phyloP scores from a whole-genome alignment of 2,888 invertebrate genomes.

The Eupithecia inturbata region DNA sequence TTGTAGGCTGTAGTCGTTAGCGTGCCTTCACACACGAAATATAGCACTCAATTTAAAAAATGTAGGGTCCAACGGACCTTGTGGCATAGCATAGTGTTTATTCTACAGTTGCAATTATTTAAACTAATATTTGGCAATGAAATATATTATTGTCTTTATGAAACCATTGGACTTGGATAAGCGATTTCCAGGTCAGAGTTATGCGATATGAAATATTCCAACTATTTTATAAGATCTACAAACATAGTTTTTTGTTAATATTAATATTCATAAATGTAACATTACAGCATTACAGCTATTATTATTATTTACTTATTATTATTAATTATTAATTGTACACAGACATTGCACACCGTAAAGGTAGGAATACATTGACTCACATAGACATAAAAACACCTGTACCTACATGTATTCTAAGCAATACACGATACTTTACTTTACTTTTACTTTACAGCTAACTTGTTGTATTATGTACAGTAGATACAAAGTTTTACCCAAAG shows the following conservation, averaged over 20 bases:
- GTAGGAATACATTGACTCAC: too few relatives aligned
- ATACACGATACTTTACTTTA: too few relatives aligned
- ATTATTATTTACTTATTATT: too few relatives aligned
- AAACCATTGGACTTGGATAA: background rate
- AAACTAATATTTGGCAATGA: background rate
- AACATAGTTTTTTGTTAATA: background rate
- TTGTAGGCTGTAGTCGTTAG: conserved; percentile 76
- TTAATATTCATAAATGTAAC: background rate
- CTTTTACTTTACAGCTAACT: too few relatives aligned
- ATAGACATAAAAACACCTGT: too few relatives aligned
- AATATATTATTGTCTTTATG: background rate
- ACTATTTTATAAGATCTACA: background rate
- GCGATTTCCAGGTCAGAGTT: background rate
- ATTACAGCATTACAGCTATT: too few relatives aligned
- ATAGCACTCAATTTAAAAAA: conserved; percentile 61
- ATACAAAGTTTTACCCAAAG: too few relatives aligned
- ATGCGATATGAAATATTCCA: background rate
- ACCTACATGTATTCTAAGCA: too few relatives aligned
- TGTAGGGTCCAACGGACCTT: conserved; percentile 29
- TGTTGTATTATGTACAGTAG: background rate
- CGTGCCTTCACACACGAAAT: conserved; percentile 63
- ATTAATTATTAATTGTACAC: too few relatives aligned
- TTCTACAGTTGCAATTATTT: background rate
- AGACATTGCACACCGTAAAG: too few relatives aligned
- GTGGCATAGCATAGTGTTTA: background rate